phyloP scores from a whole-genome alignment of 2,797 vertebrate genomes.

The Argya squamiceps region DNA sequence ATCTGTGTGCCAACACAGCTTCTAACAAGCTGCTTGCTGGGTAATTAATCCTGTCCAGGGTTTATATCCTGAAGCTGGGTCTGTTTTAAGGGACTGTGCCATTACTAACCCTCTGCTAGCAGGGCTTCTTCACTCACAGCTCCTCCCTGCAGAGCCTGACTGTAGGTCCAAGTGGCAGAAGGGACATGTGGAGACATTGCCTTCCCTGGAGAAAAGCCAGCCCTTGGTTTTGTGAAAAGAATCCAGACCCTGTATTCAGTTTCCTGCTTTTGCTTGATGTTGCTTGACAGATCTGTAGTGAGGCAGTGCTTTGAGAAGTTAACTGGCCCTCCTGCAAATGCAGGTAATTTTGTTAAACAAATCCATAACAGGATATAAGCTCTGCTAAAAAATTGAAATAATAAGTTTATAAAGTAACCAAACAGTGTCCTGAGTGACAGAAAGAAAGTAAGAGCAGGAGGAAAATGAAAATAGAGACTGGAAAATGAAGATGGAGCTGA shows the following conservation, averaged over 20 bases:
- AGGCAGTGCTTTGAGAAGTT: background rate
- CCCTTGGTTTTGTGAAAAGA: background rate
- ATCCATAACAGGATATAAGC: background rate
- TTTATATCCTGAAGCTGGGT: constrained; percentile 40
- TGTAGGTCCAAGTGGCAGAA: background rate
- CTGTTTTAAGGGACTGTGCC: constrained; percentile 21
- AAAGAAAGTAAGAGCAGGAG: background rate
- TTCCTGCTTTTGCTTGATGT: background rate
- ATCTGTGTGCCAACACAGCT: constrained; percentile 59
- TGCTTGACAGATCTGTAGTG: background rate
- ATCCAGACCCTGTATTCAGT: background rate
- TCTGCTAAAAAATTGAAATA: background rate
- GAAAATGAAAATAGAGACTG: background rate
- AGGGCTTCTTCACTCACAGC: background rate
- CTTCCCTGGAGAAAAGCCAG: background rate
- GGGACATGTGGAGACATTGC: background rate
- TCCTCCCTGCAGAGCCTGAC: background rate
- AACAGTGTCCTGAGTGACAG: background rate
- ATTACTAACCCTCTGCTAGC: background rate
- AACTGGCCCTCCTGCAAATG: background rate
- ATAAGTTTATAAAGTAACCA: background rate
- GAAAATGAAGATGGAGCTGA: background rate
- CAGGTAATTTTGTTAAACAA: background rate
- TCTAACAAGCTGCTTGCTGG: constrained; percentile 70
- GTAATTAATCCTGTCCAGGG: constrained; percentile 72